Base-by-base conservation (phyloP, 1,140 invertebrate genomes). In the Scaptomyza pallida region DNA sequence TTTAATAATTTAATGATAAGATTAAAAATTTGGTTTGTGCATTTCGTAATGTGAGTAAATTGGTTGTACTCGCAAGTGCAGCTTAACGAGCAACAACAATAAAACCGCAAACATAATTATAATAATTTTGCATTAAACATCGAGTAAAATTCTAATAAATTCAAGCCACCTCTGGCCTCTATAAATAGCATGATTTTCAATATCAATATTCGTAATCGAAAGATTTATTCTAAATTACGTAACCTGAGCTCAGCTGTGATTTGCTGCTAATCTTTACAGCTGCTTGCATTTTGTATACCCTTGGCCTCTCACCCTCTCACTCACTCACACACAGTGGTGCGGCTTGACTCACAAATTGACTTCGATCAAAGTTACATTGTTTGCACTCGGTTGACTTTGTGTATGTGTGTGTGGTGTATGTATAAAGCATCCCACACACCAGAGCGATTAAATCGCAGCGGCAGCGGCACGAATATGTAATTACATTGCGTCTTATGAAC, bases 301-400 rank as follows among this genome's bases (percentile, higher is more conserved):
- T 78, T 47, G 23, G 16, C 15, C 45, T 26, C 12, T 50, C n/a
- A n/a, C n/a, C n/a, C 26, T 47, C 19, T 8, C 21, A 8, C 0
- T 45, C 57, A 23, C 26, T 51, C 43, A 60, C 50, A 23, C 2
- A 12, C 2, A n/a, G 33, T 12, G 33, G 3, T 12, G 35, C 35
- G 10, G 57, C 52, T 63, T 85, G 72, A 85, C 56, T 83, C 77
- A 81, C 65, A 54, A 82, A 86, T 86, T 86, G 81, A 86, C 33
- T 23, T 10, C 60, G 62, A 72, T 78, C 62, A 30, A 30, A 30
- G 9, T 30, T 30, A 30, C 26, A 30, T 30, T 30, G 6, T 75
- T 75, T 62, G 72, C 65, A 69, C 79, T 82, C 64, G 74, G 19
- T 68, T 68, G 43, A 37, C 16, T 21, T 60, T 68, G 26, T 9